phyloP scores from a whole-genome alignment of 2,888 invertebrate species.

The Labia minor region DNA sequence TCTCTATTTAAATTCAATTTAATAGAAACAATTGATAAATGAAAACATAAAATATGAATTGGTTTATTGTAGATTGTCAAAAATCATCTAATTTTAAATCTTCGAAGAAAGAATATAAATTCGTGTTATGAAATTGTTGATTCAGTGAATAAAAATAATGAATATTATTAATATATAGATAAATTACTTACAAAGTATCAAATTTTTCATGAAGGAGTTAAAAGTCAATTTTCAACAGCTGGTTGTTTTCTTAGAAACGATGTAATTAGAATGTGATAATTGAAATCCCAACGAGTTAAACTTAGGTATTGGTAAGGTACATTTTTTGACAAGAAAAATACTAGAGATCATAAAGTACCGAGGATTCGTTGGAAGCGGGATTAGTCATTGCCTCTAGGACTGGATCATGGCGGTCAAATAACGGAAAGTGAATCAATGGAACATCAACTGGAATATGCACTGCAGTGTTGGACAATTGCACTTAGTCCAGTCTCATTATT shows the following conservation, averaged over 20 bases:
- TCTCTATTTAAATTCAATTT: too few relatives aligned
- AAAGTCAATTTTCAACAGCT: not conserved
- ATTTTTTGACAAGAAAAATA: not conserved
- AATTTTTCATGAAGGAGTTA: too few relatives aligned
- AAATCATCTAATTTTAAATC: too few relatives aligned
- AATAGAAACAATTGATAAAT: too few relatives aligned
- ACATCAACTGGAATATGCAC: not conserved
- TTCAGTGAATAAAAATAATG: too few relatives aligned
- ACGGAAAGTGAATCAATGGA: conserved; percentile 26
- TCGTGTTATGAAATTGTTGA: too few relatives aligned
- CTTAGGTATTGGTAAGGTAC: not conserved
- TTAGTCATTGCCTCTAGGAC: conserved; percentile 21
- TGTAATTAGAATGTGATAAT: too few relatives aligned
- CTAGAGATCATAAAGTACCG: not conserved
- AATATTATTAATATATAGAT: too few relatives aligned
- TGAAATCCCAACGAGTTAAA: not conserved
- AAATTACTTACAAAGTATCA: too few relatives aligned
- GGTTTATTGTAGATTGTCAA: too few relatives aligned
- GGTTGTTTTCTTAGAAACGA: not conserved
- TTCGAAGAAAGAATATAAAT: too few relatives aligned
- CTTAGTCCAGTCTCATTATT: not conserved
- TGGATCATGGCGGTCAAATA: conserved; percentile 26
- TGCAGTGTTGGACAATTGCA: not conserved
- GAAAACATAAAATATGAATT: too few relatives aligned
- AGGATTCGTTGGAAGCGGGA: not conserved